These are phyloP conservation scores for Hylaeus volcanicus DNA, from an alignment of 1,140 invertebrate genomes.

Conservation along the genomic window DNA sequence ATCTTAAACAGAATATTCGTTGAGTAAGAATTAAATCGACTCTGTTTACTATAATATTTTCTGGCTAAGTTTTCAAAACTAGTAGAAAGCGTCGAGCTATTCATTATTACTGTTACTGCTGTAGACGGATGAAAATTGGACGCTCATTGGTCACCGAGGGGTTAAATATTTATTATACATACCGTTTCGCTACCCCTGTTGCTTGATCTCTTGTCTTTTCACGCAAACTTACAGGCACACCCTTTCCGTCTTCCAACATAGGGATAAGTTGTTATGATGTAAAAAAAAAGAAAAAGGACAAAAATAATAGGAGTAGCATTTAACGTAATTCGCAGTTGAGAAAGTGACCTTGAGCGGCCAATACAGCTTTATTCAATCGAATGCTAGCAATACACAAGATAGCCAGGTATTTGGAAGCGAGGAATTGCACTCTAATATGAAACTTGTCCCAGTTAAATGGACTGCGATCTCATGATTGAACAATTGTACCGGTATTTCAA, in stretches of 20 bases:
- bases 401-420: not conserved
- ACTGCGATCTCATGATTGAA: too few relatives aligned
- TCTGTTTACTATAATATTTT: conserved; percentile 10
- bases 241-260: not conserved
- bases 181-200: not conserved
- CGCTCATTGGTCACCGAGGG: not conserved
- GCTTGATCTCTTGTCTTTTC: not conserved
- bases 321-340: not conserved
- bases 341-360: not conserved
- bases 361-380: not conserved
- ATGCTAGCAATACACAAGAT: not conserved
- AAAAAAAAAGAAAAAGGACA: not conserved
- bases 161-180: not conserved
- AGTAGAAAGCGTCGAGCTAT: not conserved
- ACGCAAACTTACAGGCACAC: not conserved
- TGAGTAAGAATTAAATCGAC: not conserved
- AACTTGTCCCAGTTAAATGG: not conserved
- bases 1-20: conserved; percentile 8
- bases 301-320: not conserved
- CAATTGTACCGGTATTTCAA: too few relatives aligned
- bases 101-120: not conserved
- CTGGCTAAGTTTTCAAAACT: conserved; percentile 1
- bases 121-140: not conserved
- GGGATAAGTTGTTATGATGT: not conserved
- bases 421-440: not conserved